Base-by-base conservation (phyloP, 2,888 invertebrate species). In the Antheraea yamamai region DNA sequence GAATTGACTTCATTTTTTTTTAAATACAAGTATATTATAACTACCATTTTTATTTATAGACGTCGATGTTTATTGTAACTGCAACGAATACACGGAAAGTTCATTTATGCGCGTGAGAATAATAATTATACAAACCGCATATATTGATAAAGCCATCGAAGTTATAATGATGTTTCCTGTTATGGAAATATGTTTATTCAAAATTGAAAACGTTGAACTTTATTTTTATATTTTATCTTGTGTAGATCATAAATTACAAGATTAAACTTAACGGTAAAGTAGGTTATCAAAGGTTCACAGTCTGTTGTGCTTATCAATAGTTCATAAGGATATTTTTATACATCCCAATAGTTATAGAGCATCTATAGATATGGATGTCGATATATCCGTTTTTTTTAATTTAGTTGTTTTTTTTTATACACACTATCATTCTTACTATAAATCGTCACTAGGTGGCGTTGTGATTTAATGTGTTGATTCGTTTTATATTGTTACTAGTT, bases 131-230 rank as follows among this genome's bases (percentile, higher is more conserved):
- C 75, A n/a, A 61, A 73, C 75, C 39, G 74, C 74, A 77, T 75
- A 51, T 58, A 80, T 73, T 81, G 76, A 79, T 75, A 35, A 71
- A 75, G 55, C 75, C 70, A 12, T 74, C 75, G 39, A 76, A 77
- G 72, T 14, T 10, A 8, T n/a, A 14, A 30, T n/a, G 20, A 30
- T 55, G 16, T 72, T 55, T 55, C 64, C 26, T 16, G 10, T 68
- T 70, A 70, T 26, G 26, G 18, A 1, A 66, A 30, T 61, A 66
- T 58, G n/a, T 66, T 26, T 66, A 66, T 66, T 66, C 26, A 30
- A 30, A 66, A 66, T 2, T 66, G 26, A 66, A 26, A 26, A 26
- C 64, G 64, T 66, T 66, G 16, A 14, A 66, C 16, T 0, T 61
- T 61, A n/a, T 8, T 61, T 23, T 12, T 2, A 26, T 66, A 30